Evolutionary conservation across 2,797 vertebrate species (phyloP), one percentile per base, ranked within the genome.

Genomic region (Malurus leucopterus): DNA sequence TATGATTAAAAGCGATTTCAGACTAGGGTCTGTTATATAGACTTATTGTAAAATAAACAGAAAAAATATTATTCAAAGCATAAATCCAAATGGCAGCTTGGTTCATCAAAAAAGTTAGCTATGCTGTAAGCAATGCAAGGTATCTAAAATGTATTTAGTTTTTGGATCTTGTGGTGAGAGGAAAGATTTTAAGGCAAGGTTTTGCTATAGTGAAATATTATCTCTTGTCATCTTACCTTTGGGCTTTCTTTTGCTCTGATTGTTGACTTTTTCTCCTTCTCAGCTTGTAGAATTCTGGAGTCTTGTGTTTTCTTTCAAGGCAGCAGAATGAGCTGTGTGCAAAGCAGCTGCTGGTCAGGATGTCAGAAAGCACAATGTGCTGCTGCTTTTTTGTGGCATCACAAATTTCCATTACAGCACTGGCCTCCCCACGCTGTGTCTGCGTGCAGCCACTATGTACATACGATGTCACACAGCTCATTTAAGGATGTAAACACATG

Each of bases 361-460:
- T 43, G 53, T 15, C 51, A 59, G 67, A 17, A 50, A 69, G 30
- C 49, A 8, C 8, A 2, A 80, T 22, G 51, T 29, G 76, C 82
- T 62, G 43, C 55, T 87, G 67, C 44, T 75, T 64, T 65, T 65
- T 77, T 2, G 4, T 83, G 80, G 44, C 40, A 13, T 30, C 34
- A 4, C 12, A 1, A 8, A 32, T 77, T 87, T 83, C 92, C 65
- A 11, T 87, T 44, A n/a, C 43, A 21, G 5, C 34, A 9, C 1
- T 0, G 0, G 23, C 30, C 15, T 73, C 64, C n/a, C 41, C 16
- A 15, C 0, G 0, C 43, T 1, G 32, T 34, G 57, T 6, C 59
- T 62, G 44, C 20, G 0, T 12, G 36, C 57, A 13, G 7, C 1
- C 13, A 4, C 41, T 93, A 3, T 8, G 63, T 74, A 75, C 70